Percentiles rank a stretch among this genome's conserved stretches.
phyloP scores from a whole-genome alignment of 2,113 vertebrate species.

The Helogale parvula region DNA sequence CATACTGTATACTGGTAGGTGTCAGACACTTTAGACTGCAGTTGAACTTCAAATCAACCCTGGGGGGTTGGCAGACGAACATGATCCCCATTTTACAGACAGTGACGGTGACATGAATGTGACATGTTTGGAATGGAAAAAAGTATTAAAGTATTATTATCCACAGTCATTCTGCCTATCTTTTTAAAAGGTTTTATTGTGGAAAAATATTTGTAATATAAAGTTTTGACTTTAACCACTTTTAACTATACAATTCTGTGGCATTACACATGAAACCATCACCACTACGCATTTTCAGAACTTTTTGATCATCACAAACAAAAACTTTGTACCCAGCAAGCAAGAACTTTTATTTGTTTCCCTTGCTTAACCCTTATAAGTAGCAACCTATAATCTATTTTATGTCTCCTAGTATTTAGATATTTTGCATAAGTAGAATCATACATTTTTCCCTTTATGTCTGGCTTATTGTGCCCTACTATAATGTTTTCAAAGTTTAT shows the following conservation, averaged over 20 bases:
- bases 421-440: not conserved
- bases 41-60: not conserved
- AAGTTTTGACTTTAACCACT: not conserved
- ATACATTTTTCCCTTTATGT: not conserved
- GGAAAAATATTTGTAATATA: not conserved
- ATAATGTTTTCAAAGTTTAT: not conserved
- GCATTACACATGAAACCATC: not conserved
- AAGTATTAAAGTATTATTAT: not conserved
- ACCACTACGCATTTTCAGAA: not conserved
- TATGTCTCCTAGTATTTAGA: not conserved
- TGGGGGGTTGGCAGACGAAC: not conserved
- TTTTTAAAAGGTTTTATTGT: not conserved
- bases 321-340: not conserved
- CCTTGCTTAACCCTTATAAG: not conserved
- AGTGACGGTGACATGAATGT: not conserved
- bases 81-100: not conserved
- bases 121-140: not conserved
- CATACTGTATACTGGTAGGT: not conserved
- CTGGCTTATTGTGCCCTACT: not conserved
- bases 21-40: not conserved
- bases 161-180: not conserved
- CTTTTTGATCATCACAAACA: not conserved
- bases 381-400: not conserved
- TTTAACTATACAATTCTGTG: not conserved
- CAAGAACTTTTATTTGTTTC: not conserved